Evolutionary conservation across 2,113 vertebrate genomes (phyloP), one percentile per base, ranked within the genome.

Genomic region (Malurus alboscapulatus): DNA sequence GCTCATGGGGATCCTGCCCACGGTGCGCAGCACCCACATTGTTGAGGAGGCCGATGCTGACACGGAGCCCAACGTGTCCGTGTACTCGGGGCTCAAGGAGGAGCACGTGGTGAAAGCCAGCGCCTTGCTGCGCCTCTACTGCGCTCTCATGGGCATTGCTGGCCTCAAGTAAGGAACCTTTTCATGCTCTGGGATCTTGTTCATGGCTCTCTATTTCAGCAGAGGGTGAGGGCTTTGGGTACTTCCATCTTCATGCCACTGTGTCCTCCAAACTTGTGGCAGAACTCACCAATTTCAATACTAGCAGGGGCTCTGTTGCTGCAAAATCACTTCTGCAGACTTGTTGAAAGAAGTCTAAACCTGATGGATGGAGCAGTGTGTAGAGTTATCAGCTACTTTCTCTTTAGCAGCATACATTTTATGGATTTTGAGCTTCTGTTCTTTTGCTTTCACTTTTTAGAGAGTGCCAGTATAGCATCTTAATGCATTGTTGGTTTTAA

Each of bases 51-150:
- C 97, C 0, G 98, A 98, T 22, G 95, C 95, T 27, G 98, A 98
- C 45, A 95, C 71, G 20, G 98, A 98, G 79, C 96, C 97, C 76
- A 97, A 95, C 11, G 96, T 97, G 74, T 98, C 98, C 4, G 98
- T 98, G 50, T 99, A 99, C 83, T 99, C 99, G 0, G 99, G 98
- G 40, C 98, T 99, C 80, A 98, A 98, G 93, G 99, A 99, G 90
- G 99, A 99, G 93, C 98, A 99, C 10, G 99, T 99, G 14, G 99
- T 99, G 94, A 99, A 99, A 97, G 99, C 99, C 96, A 99, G 99
- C 15, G 99, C 99, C 6, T 93, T 99, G 96, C 97, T 99, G 38
- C 97, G 99, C 6, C 98, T 99, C 32, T 99, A 99, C 96, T 99
- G 99, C 22, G 99, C 99, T 21, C 97, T 99, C 85, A 99, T 99